A percentile compares a stretch with the other conserved stretches of the same genome.
Evolutionary conservation across 2,797 vertebrate genomes (phyloP).

Genomic region (Halcyon chelicuti): DNA sequence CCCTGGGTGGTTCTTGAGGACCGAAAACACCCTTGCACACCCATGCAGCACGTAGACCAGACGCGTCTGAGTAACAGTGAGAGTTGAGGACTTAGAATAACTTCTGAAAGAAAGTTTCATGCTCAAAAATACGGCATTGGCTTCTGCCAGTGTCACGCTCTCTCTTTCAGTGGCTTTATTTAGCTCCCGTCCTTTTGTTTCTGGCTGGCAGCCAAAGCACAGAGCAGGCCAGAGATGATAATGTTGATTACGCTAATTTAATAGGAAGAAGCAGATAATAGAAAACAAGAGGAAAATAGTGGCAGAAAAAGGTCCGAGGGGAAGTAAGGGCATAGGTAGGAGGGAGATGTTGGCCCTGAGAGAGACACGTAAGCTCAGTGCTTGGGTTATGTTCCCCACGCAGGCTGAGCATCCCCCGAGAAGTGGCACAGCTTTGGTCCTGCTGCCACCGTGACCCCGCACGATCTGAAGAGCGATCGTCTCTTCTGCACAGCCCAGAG

Average conservation of each 20-base stretch:
- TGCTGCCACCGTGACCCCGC: fast-evolving
- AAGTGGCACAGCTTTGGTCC: not conserved
- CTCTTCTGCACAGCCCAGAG: not conserved
- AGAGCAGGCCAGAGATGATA: not conserved
- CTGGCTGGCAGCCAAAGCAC: not conserved
- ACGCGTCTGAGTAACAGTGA: not conserved
- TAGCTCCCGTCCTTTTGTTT: not conserved
- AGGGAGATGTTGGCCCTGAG: not conserved
- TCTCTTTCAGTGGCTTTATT: not conserved
- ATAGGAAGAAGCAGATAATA: constrained; percentile 19
- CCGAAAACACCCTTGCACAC: not conserved
- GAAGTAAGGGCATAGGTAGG: not conserved
- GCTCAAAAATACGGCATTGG: not conserved
- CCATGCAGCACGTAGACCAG: fast-evolving
- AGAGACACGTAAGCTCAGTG: not conserved
- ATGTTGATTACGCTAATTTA: constrained; percentile 25
- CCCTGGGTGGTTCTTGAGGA: not conserved
- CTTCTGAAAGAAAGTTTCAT: not conserved
- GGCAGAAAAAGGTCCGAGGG: not conserved
- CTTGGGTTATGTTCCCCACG: not conserved
- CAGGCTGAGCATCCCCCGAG: fast-evolving
- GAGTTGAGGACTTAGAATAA: not conserved
- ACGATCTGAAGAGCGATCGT: not conserved
- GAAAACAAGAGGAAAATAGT: constrained; percentile 5
- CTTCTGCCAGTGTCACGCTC: not conserved